Conservation (phyloP, 2,797 vertebrate species). For the Leptoclinus maculatus region DNA sequence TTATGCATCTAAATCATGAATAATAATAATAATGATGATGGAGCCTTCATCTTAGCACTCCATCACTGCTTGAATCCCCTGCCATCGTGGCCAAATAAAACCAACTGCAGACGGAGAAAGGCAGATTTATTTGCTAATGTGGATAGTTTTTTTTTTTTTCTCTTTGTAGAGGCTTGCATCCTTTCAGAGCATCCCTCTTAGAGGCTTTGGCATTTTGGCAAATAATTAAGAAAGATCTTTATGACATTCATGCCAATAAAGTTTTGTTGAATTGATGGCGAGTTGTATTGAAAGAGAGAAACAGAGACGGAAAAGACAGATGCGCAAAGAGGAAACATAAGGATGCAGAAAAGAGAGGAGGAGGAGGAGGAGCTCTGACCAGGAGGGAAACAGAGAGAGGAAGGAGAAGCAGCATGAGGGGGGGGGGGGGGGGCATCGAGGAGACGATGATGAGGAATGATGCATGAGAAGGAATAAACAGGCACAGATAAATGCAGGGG, state of each 20-base stretch:
- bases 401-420: conserved; percentile 43
- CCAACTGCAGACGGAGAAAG: conserved; percentile 16
- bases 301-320: conserved; percentile 24
- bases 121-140: conserved; percentile 36
- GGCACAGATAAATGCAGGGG: conserved; percentile 4
- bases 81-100: conserved; percentile 54
- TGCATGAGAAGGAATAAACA: conserved; percentile 37
- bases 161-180: conserved; percentile 12
- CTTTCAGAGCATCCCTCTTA: conserved; percentile 14
- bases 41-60: conserved; percentile 56
- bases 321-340: background rate
- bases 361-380: conserved; percentile 44
- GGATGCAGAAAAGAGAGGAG: conserved; percentile 34
- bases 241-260: conserved; percentile 43
- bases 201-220: conserved; percentile 41
- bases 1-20: conserved; percentile 68
- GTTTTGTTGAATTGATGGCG: conserved; percentile 28
- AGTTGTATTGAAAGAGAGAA: conserved; percentile 26
- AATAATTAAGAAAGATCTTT: conserved; percentile 50
- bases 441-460: conserved; percentile 40
- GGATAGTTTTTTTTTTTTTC: conserved; percentile 7
- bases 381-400: conserved; percentile 43
- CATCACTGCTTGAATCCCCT: conserved; percentile 55
- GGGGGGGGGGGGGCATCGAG: conserved; percentile 13
- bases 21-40: conserved; percentile 68